These are phyloP conservation scores for Leguminivora glycinivorella DNA, from an alignment of 1,140 invertebrate genomes.

Conservation along the genomic window DNA sequence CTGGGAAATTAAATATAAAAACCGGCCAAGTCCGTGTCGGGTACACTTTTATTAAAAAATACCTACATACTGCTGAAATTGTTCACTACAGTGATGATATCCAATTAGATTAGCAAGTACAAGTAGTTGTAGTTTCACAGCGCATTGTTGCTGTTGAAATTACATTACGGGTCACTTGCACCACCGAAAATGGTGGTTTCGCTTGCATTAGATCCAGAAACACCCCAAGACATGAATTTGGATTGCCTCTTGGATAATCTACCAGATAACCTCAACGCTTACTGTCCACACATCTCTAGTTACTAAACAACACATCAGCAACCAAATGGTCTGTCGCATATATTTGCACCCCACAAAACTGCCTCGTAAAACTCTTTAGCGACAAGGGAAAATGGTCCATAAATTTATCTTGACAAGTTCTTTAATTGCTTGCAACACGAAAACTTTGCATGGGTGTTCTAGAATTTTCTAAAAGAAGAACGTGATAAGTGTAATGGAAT, in stretches of 20 bases:
- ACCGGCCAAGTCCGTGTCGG: neutral
- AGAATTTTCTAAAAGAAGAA: slow-evolving; percentile 5
- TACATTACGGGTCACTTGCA: no score
- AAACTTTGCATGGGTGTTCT: slow-evolving; percentile 34
- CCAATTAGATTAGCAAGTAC: no score
- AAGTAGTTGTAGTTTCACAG: no score
- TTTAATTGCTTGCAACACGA: slow-evolving; percentile 45
- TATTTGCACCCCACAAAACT: slow-evolving; percentile 31
- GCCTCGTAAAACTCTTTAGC: slow-evolving; percentile 32
- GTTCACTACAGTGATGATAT: no score
- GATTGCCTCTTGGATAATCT: slow-evolving; percentile 45
- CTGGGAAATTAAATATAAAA: slow-evolving; percentile 8
- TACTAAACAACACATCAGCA: slow-evolving; percentile 30
- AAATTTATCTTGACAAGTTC: slow-evolving; percentile 52
- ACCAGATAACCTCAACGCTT: slow-evolving; percentile 33
- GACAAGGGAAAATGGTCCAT: slow-evolving; percentile 39
- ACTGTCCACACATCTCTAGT: slow-evolving; percentile 29
- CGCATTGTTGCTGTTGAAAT: no score
- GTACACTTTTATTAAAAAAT: no score
- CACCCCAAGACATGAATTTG: neutral
- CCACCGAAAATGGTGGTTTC: no score
- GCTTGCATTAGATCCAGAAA: no score
- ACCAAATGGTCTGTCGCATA: slow-evolving; percentile 34
- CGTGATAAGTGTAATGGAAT: neutral
- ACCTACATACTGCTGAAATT: no score